phyloP scores from a whole-genome alignment of 1,140 invertebrate genomes.

The Heterodera schachtii region DNA sequence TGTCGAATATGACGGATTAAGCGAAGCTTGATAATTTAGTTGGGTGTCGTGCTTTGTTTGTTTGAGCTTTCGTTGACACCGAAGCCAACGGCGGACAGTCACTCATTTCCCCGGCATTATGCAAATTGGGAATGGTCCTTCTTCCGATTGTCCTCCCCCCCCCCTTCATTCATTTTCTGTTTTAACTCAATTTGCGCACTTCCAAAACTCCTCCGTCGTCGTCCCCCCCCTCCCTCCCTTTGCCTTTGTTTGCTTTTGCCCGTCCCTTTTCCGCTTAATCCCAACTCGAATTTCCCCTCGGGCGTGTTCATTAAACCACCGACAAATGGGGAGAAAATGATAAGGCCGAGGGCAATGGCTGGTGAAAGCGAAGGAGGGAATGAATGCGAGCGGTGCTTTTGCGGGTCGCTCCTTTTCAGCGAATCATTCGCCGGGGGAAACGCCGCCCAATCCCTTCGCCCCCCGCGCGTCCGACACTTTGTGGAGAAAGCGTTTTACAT shows the following conservation, averaged over 20 bases:
- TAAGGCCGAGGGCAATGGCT: neutral
- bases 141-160: neutral
- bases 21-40: conserved; percentile 2
- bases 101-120: neutral
- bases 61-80: no score
- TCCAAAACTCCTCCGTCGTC: neutral
- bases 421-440: neutral
- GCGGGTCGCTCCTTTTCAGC: neutral
- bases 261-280: neutral
- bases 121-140: no score
- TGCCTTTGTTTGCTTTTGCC: neutral
- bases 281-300: conserved; percentile 17
- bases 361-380: neutral
- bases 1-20: neutral
- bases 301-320: conserved; percentile 19
- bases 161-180: neutral
- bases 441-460: neutral
- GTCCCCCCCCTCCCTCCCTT: neutral
- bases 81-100: neutral
- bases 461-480: neutral
- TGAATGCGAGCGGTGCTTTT: neutral
- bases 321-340: neutral
- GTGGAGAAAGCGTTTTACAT: neutral
- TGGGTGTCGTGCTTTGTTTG: neutral
- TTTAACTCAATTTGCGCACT: conserved; percentile 12